These are phyloP conservation scores for Idaea biselata DNA, from an alignment of 2,888 invertebrate genomes.

Conservation along the genomic window DNA sequence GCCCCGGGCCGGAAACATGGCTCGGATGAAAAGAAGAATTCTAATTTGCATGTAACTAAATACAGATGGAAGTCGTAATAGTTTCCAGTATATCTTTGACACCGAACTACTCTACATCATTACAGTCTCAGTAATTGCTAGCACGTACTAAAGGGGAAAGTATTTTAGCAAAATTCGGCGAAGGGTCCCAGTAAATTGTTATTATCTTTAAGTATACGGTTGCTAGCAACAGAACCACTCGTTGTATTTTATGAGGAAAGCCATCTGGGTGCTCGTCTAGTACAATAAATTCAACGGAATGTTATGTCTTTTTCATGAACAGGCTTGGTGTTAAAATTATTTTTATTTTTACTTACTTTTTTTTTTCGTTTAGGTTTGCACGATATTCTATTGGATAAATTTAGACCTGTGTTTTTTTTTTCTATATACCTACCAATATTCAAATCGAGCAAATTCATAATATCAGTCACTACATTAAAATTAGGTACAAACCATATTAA, in stretches of 20 bases:
- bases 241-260: conserved; percentile 76
- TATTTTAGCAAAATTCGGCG: conserved; percentile 57
- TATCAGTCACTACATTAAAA: no score
- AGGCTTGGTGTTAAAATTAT: conserved; percentile 62
- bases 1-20: no score
- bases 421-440: not conserved
- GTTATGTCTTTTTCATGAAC: conserved; percentile 78
- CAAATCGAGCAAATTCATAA: no score
- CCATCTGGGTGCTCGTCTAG: conserved; percentile 74
- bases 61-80: not conserved
- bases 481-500: no score
- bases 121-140: conserved; percentile 63
- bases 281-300: conserved; percentile 76
- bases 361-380: conserved; percentile 4
- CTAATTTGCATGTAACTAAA: not conserved
- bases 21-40: no score
- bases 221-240: conserved; percentile 71
- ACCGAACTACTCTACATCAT: conserved; percentile 50
- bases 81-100: not conserved
- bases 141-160: conserved; percentile 59
- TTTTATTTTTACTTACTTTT: conserved; percentile 63
- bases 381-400: conserved; percentile 8
- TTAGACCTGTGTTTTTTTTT: not conserved
- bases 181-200: conserved; percentile 75
- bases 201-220: conserved; percentile 76